phyloP scores from a whole-genome alignment of 2,888 invertebrate genomes.

The Athalia rosae region DNA sequence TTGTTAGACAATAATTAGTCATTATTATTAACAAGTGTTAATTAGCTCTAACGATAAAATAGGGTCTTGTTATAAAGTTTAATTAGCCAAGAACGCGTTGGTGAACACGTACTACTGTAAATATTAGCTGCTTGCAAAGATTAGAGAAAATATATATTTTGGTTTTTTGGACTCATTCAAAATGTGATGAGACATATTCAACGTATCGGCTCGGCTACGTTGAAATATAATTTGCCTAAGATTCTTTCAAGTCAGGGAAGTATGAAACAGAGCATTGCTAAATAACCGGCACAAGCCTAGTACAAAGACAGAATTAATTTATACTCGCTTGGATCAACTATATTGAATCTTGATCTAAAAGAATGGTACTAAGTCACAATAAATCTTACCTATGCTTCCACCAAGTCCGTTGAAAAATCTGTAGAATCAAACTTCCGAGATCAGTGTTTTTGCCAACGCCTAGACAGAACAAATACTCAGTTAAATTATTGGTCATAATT shows the following conservation, averaged over 20 bases:
- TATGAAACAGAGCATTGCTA: conserved; percentile 14
- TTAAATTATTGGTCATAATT: no score
- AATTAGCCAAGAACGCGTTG: neutral
- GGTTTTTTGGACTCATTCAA: no score
- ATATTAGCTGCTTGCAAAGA: no score
- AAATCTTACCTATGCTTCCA: neutral
- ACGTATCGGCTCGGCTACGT: no score
- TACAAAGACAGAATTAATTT: conserved; percentile 9
- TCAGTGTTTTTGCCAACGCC: no score
- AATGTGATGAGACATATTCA: no score
- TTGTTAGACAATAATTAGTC: neutral
- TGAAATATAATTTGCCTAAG: neutral
- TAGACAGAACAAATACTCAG: no score
- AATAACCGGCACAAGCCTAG: conserved; percentile 9
- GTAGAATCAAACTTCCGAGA: neutral
- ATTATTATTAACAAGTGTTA: conserved; percentile 14
- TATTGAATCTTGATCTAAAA: neutral
- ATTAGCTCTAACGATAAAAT: neutral
- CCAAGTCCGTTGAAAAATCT: neutral
- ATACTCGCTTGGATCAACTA: neutral
- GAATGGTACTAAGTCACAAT: neutral
- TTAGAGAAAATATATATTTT: no score
- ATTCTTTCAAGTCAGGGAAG: neutral
- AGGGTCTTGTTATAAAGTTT: conserved; percentile 21
- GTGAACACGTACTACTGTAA: neutral